Conservation (phyloP, 2,113 vertebrate species). For the Notiomystis cincta region DNA sequence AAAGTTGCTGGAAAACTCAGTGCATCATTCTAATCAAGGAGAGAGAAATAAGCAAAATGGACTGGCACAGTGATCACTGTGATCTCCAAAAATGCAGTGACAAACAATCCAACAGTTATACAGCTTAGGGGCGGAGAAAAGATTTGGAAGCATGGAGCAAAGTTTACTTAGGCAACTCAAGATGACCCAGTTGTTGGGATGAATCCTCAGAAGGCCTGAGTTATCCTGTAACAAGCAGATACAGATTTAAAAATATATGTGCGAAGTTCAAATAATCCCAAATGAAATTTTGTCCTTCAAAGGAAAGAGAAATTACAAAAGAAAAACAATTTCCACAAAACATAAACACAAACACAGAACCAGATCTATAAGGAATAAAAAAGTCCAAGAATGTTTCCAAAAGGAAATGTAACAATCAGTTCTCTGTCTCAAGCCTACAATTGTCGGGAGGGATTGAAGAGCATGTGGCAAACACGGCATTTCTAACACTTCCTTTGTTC, state of each 20-base stretch:
- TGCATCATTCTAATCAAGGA: not conserved
- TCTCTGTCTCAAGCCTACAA: not conserved
- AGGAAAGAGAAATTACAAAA: not conserved
- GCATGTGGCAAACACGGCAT: not conserved
- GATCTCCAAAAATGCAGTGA: not conserved
- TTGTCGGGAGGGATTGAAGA: not conserved
- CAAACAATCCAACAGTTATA: not conserved
- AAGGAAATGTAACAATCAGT: not conserved
- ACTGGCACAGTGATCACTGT: not conserved
- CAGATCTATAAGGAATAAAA: not conserved
- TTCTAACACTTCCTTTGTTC: conserved; percentile 11
- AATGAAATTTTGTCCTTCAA: not conserved
- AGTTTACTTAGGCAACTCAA: not conserved
- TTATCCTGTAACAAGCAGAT: not conserved
- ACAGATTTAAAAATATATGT: not conserved
- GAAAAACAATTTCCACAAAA: not conserved
- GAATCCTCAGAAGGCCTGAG: not conserved
- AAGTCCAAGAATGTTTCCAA: not conserved
- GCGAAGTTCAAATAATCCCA: not conserved
- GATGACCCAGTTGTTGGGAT: not conserved
- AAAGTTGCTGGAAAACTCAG: not conserved
- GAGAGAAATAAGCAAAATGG: not conserved
- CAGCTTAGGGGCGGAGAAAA: fast-evolving
- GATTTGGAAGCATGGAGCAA: not conserved
- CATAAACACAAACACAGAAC: not conserved